Evolutionary conservation across 2,113 vertebrate species (phyloP), one percentile per base, ranked within the genome.

Genomic region (Spheniscus mendiculus): DNA sequence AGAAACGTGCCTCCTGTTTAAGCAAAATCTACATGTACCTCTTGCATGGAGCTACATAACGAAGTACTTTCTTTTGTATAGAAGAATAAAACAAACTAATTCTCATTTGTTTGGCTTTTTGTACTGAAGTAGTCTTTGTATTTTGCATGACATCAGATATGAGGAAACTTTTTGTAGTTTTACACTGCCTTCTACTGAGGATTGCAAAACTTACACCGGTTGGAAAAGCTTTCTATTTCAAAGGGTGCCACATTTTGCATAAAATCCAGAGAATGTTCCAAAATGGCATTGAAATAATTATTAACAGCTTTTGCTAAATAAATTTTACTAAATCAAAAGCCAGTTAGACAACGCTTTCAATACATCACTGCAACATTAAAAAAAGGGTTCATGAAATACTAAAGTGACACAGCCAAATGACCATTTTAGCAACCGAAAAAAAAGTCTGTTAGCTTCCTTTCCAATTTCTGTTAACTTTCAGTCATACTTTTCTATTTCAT

Each of bases 181-280:
- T 91, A 85, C 78, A 79, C 70, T 94, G 93, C 83, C 78, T 96
- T 96, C 94, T 96, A 83, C 90, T 67, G 83, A 93, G 77, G n/a
- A 83, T 17, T 79, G 25, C n/a, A 80, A 91, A 91, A 76, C 16
- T 90, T 94, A 83, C 58, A 83, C 18, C 0, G 1, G 2, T 10
- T 80, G 78, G 67, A 85, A 93, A 80, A 86, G 18, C 26, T 73
- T 87, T 89, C 29, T 81, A 2, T 90, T 81, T 38, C 67, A 87
- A 84, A 71, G 53, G 6, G 14, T 90, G 42, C 7, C 25, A 70
- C 44, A 6, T 73, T 91, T 91, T 38, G 17, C 53, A 91, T 52
- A 83, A 94, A 89, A 84, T 44, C 40, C 45, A 22, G 36, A 83
- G 12, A 69, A 69, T 1, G 3, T 53, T 72, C 62, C 44, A 45